phyloP scores from a whole-genome alignment of 2,888 invertebrate species.

The Caenorhabditis drosophilae region DNA sequence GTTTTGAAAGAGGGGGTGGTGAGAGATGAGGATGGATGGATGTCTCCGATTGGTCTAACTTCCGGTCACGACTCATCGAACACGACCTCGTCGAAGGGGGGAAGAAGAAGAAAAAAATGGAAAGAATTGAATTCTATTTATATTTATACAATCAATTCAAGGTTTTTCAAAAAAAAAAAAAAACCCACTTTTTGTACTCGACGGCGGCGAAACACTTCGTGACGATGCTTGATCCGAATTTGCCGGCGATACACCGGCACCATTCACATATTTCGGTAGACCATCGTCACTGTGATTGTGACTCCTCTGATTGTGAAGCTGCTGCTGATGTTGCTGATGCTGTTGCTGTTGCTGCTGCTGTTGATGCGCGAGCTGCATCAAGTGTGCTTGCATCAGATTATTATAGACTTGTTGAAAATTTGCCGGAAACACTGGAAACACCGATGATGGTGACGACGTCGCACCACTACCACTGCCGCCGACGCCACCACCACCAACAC shows the following conservation, averaged over 20 bases:
- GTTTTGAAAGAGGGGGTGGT: no score
- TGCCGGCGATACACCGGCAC: conserved; percentile 29
- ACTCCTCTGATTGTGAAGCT: no score
- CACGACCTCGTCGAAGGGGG: conserved; percentile 23
- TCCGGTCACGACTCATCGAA: conserved; percentile 42
- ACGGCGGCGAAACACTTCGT: conserved; percentile 33
- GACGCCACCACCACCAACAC: no score
- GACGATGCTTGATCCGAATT: conserved; percentile 45
- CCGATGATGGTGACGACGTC: conserved; percentile 39
- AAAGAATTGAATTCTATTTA: no score
- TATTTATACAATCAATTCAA: no score
- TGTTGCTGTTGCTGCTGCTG: conserved; percentile 19
- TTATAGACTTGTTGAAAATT: conserved; percentile 22
- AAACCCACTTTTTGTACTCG: conserved; percentile 37
- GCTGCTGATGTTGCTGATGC: no score
- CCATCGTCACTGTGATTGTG: background rate
- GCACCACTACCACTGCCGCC: no score
- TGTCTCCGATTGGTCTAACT: conserved; percentile 39
- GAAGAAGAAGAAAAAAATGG: no score
- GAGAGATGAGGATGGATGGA: no score
- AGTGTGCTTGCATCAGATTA: conserved; percentile 33
- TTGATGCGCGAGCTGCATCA: conserved; percentile 29
- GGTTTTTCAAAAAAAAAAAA: background rate
- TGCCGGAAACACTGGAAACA: conserved; percentile 40
- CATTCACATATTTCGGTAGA: background rate